Conservation (phyloP, 2,797 vertebrate species). For the Fringilla coelebs region DNA sequence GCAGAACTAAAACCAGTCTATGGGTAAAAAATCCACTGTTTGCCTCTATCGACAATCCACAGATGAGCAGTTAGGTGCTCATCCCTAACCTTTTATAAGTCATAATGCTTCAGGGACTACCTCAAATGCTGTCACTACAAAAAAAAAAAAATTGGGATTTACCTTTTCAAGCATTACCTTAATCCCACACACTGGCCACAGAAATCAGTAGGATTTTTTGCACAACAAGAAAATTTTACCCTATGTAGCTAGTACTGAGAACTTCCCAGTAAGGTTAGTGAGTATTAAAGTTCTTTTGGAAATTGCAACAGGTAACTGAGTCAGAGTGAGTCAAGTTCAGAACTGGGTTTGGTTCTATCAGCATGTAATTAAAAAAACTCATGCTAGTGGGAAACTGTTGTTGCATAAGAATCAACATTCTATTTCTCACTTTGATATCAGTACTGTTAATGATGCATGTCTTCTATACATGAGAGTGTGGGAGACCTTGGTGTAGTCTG, state of each 20-base stretch:
- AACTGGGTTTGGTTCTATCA: slow-evolving; percentile 28
- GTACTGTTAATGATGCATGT: background rate
- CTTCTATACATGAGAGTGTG: background rate
- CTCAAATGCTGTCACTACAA: background rate
- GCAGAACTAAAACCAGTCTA: background rate
- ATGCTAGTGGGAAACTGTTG: background rate
- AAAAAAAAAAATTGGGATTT: background rate
- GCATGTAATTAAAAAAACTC: slow-evolving; percentile 2
- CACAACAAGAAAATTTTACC: background rate
- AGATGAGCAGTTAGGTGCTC: background rate
- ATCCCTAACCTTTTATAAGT: background rate
- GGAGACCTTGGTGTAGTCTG: background rate
- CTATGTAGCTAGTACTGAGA: background rate
- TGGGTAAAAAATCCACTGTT: background rate
- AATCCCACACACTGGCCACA: background rate
- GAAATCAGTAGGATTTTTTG: background rate
- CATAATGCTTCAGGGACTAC: background rate
- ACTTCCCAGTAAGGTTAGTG: background rate
- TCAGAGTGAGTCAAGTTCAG: slow-evolving; percentile 34
- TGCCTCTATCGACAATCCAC: background rate
- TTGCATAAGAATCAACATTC: slow-evolving; percentile 5
- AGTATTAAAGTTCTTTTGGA: background rate
- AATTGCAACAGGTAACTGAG: slow-evolving; percentile 25
- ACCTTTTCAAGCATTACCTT: background rate
- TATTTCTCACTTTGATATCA: background rate